phyloP scores from a whole-genome alignment of 53 echinoderm and acorn worm species.

The Actinopyga echinites region DNA sequence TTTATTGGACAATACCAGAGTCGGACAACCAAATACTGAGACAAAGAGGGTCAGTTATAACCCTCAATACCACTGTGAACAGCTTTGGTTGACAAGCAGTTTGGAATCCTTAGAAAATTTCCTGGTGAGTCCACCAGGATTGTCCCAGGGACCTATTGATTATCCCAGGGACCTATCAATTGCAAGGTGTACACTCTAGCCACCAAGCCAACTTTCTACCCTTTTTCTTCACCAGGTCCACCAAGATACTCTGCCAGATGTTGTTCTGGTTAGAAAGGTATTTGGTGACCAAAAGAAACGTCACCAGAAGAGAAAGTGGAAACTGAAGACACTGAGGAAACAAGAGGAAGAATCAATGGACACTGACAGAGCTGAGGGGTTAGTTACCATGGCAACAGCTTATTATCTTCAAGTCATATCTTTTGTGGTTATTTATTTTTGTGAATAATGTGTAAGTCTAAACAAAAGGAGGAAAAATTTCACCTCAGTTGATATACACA shows the following conservation, averaged over 20 bases:
- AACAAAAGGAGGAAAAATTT: neutral
- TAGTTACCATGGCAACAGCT: neutral
- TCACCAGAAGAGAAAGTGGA: constrained; percentile 84
- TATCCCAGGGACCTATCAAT: too few species aligned
- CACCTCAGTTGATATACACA: too few species aligned
- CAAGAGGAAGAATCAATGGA: constrained; percentile 61
- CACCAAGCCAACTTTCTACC: too few species aligned
- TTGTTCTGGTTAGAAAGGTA: constrained; percentile 82
- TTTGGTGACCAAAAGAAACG: constrained; percentile 78
- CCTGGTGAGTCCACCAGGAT: too few species aligned
- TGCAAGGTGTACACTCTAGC: too few species aligned
- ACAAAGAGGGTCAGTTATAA: too few species aligned
- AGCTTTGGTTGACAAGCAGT: too few species aligned
- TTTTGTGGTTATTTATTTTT: neutral
- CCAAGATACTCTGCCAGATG: constrained; percentile 72
- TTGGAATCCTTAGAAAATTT: too few species aligned
- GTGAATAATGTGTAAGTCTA: neutral
- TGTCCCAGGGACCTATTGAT: too few species aligned
- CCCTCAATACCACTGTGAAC: too few species aligned
- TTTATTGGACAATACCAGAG: too few species aligned
- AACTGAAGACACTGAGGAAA: constrained; percentile 79
- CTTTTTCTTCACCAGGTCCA: constrained; percentile 52
- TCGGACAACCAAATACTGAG: too few species aligned
- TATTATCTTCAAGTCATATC: neutral
- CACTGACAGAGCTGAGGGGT: constrained; percentile 67